A percentile compares a stretch with the other conserved stretches of the same genome.
Conservation (phyloP, 2,113 vertebrate species). For the Pogona vitticeps region DNA sequence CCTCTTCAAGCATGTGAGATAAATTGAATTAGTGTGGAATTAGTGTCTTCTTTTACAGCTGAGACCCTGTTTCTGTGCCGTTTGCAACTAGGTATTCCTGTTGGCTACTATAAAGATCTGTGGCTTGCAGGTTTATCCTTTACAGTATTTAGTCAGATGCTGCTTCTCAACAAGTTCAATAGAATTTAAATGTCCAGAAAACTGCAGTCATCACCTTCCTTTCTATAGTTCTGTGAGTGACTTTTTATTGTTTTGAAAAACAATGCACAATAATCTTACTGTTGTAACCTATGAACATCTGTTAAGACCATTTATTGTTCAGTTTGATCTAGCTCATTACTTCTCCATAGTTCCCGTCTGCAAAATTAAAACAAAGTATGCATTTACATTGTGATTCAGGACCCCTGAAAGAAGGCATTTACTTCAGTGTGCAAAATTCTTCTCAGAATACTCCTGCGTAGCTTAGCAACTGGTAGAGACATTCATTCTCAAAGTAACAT, state of each 20-base stretch:
- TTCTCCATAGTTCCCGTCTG: neutral
- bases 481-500: constrained; percentile 12
- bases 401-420: neutral
- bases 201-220: neutral
- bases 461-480: constrained; percentile 27
- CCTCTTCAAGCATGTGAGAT: neutral
- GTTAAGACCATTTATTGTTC: neutral
- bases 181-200: neutral
- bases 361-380: constrained; percentile 7
- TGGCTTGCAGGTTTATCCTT: neutral
- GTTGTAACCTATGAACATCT: neutral
- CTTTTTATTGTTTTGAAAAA: neutral
- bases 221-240: neutral
- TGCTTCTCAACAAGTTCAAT: neutral
- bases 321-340: neutral
- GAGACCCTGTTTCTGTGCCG: neutral
- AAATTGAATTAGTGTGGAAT: neutral
- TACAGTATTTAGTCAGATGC: neutral
- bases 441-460: neutral
- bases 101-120: neutral
- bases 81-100: neutral
- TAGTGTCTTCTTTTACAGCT: neutral
- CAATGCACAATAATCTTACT: neutral
- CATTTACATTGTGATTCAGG: constrained; percentile 8
- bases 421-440: constrained; percentile 20